Base-by-base conservation (phyloP, 2,797 vertebrate genomes). In the Leuciscus waleckii region DNA sequence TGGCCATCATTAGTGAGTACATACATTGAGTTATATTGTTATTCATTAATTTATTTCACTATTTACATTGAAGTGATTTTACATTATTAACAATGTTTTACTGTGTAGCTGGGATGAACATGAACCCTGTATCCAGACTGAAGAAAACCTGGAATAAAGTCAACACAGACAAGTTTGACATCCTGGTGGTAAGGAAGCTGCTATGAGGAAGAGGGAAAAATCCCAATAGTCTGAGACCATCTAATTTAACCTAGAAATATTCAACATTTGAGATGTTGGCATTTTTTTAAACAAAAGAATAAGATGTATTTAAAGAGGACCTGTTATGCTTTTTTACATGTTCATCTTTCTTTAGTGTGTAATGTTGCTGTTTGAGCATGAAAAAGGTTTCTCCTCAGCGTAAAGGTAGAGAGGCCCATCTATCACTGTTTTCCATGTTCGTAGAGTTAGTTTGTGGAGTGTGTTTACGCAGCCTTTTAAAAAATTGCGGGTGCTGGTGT, bases 141-240 rank as follows among this genome's bases (percentile, higher is more conserved):
- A 99, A 96, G 95, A 99, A 98, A 93, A 99, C 98, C 78, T 98
- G 97, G 98, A 96, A 94, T 79, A 98, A 97, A 95, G 98, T 98
- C 93, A 98, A 98, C 94, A 99, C 96, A 0, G 98, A 97, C 91
- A 99, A 98, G 92, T 98, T 98, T 91, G 97, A 97, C 93, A 98
- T 98, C 89, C 94, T 99, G 0, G 98, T 99, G 97, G 98, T 98
- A 91, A 95, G 93, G 90, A 81, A 4, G 32, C 21, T 41, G 10
- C 74, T 13, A 23, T 43, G 39, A 78, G 67, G 13, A 29, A 37
- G 10, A 46, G 35, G 13, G 7, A 73, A 61, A 23, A 5, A 35
- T 51, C 71, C n/a, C n/a, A 74, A 8, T 49, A 14, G 29, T 29
- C 16, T 56, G 54, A 58, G 3, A n/a, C 21, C 54, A 58, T 58